These are phyloP conservation scores for Furcula furcula DNA, from an alignment of 2,888 invertebrate species.

Conservation along the genomic window DNA sequence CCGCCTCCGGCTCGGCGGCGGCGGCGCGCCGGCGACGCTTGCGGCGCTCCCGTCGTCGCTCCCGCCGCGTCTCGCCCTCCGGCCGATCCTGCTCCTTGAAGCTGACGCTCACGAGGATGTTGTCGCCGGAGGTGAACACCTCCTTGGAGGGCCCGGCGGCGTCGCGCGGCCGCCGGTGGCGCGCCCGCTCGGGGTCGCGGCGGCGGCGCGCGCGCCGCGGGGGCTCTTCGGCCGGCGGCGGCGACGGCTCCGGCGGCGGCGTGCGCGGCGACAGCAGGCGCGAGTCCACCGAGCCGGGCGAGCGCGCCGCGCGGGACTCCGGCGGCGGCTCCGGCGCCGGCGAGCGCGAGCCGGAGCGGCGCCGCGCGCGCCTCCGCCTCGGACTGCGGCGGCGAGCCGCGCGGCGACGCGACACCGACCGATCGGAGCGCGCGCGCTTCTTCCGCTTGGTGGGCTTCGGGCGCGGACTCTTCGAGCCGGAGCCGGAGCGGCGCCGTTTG, in stretches of 20 bases:
- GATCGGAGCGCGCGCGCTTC: constrained; percentile 16
- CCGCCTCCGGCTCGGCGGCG: constrained; percentile 78
- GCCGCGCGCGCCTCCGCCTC: constrained; percentile 26
- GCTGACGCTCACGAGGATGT: constrained; percentile 95
- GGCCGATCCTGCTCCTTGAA: constrained; percentile 86
- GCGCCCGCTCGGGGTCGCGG: constrained; percentile 40
- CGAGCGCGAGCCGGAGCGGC: constrained; percentile 35
- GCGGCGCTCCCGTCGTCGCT: constrained; percentile 33
- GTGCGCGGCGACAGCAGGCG: constrained; percentile 51
- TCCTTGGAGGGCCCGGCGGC: constrained; percentile 87
- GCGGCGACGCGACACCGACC: constrained; percentile 34
- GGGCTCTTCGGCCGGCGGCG: constrained; percentile 40
- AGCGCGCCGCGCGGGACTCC: constrained; percentile 38
- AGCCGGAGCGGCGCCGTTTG: constrained; percentile 46
- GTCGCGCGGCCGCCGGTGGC: constrained; percentile 58
- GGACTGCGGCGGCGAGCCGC: constrained; percentile 21
- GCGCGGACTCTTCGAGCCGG: constrained; percentile 29
- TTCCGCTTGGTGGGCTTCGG: constrained; percentile 36
- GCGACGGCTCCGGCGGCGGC: constrained; percentile 38
- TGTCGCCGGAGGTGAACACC: constrained; percentile 95
- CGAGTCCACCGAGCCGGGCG: constrained; percentile 33
- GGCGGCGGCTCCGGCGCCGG: constrained; percentile 47
- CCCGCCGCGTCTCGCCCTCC: constrained; percentile 33
- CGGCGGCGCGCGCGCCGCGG: constrained; percentile 74
- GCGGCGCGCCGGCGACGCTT: constrained; percentile 32